phyloP scores from a whole-genome alignment of 37 sponge, comb jelly and placozoan genomes.

The Axinella damicornis region DNA sequence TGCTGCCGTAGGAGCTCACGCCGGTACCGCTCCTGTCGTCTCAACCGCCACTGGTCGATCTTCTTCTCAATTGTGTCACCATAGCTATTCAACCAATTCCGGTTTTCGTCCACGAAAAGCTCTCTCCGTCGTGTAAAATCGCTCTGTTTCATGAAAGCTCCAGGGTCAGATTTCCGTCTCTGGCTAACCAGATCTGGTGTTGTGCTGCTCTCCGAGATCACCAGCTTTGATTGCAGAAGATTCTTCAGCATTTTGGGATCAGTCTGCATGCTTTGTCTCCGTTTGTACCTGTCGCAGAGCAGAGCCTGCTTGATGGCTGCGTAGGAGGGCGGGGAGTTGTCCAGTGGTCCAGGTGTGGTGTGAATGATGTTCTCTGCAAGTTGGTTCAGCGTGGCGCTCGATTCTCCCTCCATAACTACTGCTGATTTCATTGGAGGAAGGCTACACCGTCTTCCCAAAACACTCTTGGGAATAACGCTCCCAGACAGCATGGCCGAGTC shows the following conservation, averaged over 20 bases:
- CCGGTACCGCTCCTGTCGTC: background rate
- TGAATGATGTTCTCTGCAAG: slow-evolving; percentile 25
- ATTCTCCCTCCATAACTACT: background rate
- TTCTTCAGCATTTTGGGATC: slow-evolving; percentile 36
- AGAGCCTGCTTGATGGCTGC: slow-evolving; percentile 51
- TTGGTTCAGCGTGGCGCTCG: slow-evolving; percentile 7
- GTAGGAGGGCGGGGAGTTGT: slow-evolving; percentile 20
- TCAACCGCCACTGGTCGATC: slow-evolving; percentile 14
- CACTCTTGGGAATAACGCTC: background rate
- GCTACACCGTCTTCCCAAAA: background rate
- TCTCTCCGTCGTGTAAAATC: slow-evolving; percentile 45
- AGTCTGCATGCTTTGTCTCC: slow-evolving; percentile 11
- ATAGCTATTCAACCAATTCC: slow-evolving; percentile 28
- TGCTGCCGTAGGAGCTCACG: background rate
- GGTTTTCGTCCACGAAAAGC: slow-evolving; percentile 60
- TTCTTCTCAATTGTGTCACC: slow-evolving; percentile 21
- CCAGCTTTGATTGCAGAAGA: slow-evolving; percentile 41
- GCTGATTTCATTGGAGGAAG: slow-evolving; percentile 15
- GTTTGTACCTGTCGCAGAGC: slow-evolving; percentile 33
- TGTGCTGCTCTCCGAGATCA: background rate
- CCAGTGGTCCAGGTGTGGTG: too few relatives aligned
- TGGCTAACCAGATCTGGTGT: background rate
- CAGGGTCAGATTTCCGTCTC: slow-evolving; percentile 54
- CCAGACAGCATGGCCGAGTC: background rate
- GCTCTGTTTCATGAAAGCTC: slow-evolving; percentile 16